These are phyloP conservation scores for Lysandra coridon DNA, from an alignment of 2,888 invertebrate genomes.

Conservation along the genomic window DNA sequence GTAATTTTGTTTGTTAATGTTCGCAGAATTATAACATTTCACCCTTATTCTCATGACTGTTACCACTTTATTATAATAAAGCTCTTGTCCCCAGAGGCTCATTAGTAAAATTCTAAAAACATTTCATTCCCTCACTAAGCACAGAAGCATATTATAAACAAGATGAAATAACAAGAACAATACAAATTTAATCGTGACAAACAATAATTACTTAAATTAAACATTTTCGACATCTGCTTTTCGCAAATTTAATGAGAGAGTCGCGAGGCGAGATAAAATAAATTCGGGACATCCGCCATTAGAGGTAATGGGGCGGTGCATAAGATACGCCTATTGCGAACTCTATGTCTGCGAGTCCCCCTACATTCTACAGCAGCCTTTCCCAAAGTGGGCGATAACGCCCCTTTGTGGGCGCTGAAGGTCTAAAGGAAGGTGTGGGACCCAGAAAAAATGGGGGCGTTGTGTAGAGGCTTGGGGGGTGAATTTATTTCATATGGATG, in stretches of 20 bases:
- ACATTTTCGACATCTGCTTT: conserved; percentile 36
- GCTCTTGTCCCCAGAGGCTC: neutral
- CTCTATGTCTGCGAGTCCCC: conserved; percentile 76
- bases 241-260: conserved; percentile 55
- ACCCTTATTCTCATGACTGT: no score
- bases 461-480: no score
- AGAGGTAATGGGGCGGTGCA: conserved; percentile 79
- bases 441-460: no score
- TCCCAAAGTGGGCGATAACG: no score
- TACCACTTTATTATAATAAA: no score
- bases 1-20: no score
- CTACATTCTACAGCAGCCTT: conserved; percentile 31
- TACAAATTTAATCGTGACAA: conserved; percentile 14
- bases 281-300: conserved; percentile 77
- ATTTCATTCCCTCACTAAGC: neutral
- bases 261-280: conserved; percentile 79
- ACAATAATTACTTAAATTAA: conserved; percentile 35
- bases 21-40: no score
- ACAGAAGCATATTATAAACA: neutral
- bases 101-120: neutral
- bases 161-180: neutral
- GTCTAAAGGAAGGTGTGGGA: no score
- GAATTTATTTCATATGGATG: no score
- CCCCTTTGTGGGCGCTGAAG: no score
- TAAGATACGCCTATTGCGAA: conserved; percentile 80